Base-by-base conservation (phyloP, 2,113 vertebrate genomes). In the Ploceus nigricollis region DNA sequence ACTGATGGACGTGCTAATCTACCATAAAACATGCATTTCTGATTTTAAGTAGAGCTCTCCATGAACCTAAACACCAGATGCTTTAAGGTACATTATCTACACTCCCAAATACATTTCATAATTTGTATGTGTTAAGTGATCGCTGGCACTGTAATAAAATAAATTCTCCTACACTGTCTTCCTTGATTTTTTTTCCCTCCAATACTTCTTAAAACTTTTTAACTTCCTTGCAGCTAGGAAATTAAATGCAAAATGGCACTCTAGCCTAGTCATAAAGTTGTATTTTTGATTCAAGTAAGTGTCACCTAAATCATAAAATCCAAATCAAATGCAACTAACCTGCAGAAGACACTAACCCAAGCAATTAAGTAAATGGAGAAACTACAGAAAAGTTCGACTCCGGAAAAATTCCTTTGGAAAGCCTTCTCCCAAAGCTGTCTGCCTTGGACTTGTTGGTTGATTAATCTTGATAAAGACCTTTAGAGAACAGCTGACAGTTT, bases 11-110 rank as follows among this genome's bases (percentile, higher is more conserved):
- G 1, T 40, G n/a, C 40, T 82, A 87, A 94, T 60, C 87, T 27
- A 30, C 63, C 92, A 96, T 94, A 94, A 94, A 93, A 90, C 17
- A 85, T 11, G 27, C 75, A 93, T 64, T 90, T 93, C 89, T 81
- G 10, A 64, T 78, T 85, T 90, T 77, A 95, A 91, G 54, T 54
- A 93, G 54, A 91, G 57, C 65, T 72, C 61, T 56, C 11, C 15
- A 30, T 23, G 69, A 94, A 13, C 56, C 58, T 85, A 76, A 93
- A 72, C 63, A 77, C 2, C 23, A 82, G 89, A 48, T 75, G 72
- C 70, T 88, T 95, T 50, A 72, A 64, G 78, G 56, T 51, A 79
- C 78, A 82, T 93, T 91, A 93, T 17, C 87, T 35, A 35, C 48
- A 35, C 30, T 19, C 45, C 13, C 14, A 71, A 77, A 53, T n/a